A percentile compares a stretch with the other conserved stretches of the same genome.
Evolutionary conservation across 1,140 invertebrate species (phyloP).

Genomic region (Dendroctonus valens): DNA sequence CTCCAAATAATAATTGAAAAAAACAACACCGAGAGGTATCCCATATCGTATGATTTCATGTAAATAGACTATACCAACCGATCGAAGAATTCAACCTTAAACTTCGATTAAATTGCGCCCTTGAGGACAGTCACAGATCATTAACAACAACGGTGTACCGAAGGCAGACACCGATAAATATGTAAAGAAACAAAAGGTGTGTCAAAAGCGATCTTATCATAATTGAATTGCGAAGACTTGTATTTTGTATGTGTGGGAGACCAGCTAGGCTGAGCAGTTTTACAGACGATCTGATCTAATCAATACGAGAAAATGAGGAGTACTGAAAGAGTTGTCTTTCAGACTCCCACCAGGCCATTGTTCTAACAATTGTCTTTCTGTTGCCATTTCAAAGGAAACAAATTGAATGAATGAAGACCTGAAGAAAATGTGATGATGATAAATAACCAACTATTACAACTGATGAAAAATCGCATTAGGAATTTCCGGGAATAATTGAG

Average conservation of each 20-base stretch:
- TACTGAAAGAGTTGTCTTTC: neutral
- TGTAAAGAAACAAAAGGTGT: conserved; percentile 17
- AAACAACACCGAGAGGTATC: too few species aligned
- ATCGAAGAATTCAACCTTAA: conserved; percentile 1
- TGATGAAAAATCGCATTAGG: too few species aligned
- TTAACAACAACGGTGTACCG: conserved; percentile 10
- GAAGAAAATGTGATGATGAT: too few species aligned
- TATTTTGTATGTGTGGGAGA: conserved; percentile 16
- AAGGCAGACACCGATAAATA: conserved; percentile 15
- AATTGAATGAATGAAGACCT: neutral
- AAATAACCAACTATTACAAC: too few species aligned
- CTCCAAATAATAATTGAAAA: too few species aligned
- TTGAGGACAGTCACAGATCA: conserved; percentile 12
- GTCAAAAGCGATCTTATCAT: conserved; percentile 13
- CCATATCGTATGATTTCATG: too few species aligned
- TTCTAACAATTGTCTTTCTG: neutral
- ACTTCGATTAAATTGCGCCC: conserved; percentile 11
- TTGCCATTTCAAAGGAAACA: neutral
- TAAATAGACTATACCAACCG: too few species aligned
- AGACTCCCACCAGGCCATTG: neutral
- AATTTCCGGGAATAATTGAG: too few species aligned
- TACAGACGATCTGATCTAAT: conserved; percentile 13
- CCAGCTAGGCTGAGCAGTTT: conserved; percentile 1
- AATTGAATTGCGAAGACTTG: conserved; percentile 7
- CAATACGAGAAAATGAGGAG: conserved; percentile 3